These are phyloP conservation scores for Gobio gobio DNA, from an alignment of 2,113 vertebrate species.

Conservation along the genomic window DNA sequence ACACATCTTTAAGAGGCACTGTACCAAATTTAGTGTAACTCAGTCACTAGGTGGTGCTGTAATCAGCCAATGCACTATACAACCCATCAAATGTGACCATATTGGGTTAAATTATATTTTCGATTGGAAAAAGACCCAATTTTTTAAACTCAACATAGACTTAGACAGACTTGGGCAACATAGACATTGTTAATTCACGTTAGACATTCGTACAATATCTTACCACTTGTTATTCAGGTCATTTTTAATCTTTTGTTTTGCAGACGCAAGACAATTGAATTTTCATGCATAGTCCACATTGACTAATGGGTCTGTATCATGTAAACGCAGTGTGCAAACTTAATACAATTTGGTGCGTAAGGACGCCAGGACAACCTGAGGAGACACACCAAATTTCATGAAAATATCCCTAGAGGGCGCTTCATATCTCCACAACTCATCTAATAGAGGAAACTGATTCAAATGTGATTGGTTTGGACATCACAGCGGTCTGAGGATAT, in stretches of 20 bases:
- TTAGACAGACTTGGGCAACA: too few relatives aligned
- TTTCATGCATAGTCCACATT: background rate
- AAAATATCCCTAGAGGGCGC: background rate
- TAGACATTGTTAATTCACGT: background rate
- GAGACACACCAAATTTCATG: background rate
- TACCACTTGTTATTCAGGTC: background rate
- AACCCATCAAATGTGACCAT: background rate
- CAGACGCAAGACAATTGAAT: background rate
- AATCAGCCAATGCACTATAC: background rate
- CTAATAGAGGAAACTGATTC: background rate
- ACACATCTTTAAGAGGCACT: background rate
- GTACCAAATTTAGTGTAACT: background rate
- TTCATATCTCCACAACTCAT: background rate
- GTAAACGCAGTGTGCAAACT: background rate
- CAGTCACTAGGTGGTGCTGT: background rate
- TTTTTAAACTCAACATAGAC: background rate
- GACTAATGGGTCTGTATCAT: background rate
- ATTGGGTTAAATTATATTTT: background rate
- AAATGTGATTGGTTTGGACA: background rate
- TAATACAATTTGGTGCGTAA: background rate
- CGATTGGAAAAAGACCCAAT: background rate
- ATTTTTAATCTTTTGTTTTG: background rate
- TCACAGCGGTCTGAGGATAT: background rate
- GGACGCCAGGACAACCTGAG: background rate
- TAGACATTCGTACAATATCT: background rate